phyloP scores from a whole-genome alignment of 2,113 vertebrate species.

The Gorsachius goisagi region DNA sequence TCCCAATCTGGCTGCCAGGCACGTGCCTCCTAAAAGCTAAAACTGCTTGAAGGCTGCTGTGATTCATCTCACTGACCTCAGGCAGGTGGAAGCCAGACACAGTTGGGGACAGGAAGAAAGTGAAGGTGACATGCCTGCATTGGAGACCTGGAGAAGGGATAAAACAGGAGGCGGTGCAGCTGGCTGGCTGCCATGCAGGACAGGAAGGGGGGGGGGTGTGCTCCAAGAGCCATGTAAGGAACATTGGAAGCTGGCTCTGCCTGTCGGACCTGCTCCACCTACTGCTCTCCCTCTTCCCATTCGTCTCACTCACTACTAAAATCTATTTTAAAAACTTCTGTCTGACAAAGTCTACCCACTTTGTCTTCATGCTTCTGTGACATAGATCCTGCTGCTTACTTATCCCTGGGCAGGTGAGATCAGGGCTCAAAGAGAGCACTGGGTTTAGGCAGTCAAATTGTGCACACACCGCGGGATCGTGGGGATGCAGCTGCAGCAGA shows the following conservation, averaged over 20 bases:
- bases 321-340: not conserved
- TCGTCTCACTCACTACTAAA: not conserved
- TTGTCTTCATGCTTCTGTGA: not conserved
- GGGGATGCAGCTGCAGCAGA: not conserved
- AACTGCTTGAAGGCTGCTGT: not conserved
- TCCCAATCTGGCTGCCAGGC: not conserved
- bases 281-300: not conserved
- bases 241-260: not conserved
- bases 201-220: not conserved
- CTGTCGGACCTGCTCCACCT: not conserved
- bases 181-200: not conserved
- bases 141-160: not conserved
- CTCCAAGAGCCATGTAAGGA: not conserved
- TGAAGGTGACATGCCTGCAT: not conserved
- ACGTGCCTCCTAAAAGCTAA: not conserved
- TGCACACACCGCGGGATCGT: accelerated
- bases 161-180: not conserved
- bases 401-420: not conserved
- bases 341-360: not conserved
- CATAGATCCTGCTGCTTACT: not conserved
- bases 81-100: not conserved
- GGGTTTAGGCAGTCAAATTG: not conserved
- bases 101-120: not conserved
- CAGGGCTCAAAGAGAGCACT: not conserved
- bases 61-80: not conserved